These are phyloP conservation scores for Oscheius sp. DNA, from an alignment of 2,888 invertebrate species.

Conservation along the genomic window DNA sequence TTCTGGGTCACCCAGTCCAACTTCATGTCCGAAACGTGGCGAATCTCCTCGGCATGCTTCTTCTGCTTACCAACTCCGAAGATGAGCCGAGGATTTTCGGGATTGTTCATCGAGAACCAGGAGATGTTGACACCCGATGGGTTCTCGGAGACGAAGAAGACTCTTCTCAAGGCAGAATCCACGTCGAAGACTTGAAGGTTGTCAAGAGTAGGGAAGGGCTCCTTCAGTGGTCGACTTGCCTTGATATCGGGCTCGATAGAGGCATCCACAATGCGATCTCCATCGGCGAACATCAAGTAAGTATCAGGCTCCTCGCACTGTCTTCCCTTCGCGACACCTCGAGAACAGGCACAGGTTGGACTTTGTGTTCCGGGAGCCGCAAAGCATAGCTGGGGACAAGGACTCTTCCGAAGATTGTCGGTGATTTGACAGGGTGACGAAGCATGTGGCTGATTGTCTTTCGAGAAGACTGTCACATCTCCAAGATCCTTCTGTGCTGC, in stretches of 20 bases:
- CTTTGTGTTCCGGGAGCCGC: conserved; percentile 81
- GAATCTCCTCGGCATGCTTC: conserved; percentile 49
- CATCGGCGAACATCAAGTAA: conserved; percentile 90
- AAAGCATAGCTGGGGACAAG: conserved; percentile 94
- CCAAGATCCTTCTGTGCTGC: conserved; percentile 83
- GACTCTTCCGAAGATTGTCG: conserved; percentile 70
- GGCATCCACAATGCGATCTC: conserved; percentile 92
- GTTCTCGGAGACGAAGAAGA: conserved; percentile 69
- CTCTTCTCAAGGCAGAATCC: conserved; percentile 67
- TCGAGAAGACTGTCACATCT: conserved; percentile 93
- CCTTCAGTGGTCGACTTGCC: conserved; percentile 51
- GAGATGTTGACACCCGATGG: conserved; percentile 72
- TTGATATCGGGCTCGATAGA: conserved; percentile 77
- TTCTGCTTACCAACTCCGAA: conserved; percentile 61
- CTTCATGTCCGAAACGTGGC: conserved; percentile 72
- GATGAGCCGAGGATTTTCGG: conserved; percentile 66
- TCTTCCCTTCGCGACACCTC: conserved; percentile 81
- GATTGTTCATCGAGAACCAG: conserved; percentile 73
- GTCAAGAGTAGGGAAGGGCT: conserved; percentile 63
- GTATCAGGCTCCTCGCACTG: conserved; percentile 82
- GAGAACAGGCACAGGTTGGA: conserved; percentile 90
- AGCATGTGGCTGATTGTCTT: conserved; percentile 83
- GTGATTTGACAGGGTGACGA: conserved; percentile 72
- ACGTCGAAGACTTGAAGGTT: conserved; percentile 72
- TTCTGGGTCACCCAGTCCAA: conserved; percentile 97